Evolutionary conservation across 2,888 invertebrate genomes (phyloP).

Genomic region (Drosophila pegasa): DNA sequence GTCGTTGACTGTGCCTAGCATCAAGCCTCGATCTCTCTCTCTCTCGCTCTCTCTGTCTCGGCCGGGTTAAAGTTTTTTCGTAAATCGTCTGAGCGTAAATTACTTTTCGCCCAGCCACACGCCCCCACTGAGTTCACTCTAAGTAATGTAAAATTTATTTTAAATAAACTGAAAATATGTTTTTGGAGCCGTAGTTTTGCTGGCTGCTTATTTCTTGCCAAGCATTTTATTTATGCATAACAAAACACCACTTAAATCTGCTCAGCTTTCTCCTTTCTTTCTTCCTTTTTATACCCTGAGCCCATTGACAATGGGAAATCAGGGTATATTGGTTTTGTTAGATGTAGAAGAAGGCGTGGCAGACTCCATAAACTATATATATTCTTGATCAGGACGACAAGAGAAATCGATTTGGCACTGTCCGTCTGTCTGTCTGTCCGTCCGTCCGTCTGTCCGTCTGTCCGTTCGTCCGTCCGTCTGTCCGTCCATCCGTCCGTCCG

Average conservation of each 20-base stretch:
- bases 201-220: slow-evolving; percentile 65
- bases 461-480: too few relatives aligned
- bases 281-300: slow-evolving; percentile 22
- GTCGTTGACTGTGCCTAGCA: slow-evolving; percentile 62
- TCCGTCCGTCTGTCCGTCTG: too few relatives aligned
- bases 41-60: slow-evolving; percentile 18
- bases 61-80: slow-evolving; percentile 25
- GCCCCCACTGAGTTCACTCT: slow-evolving; percentile 38
- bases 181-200: slow-evolving; percentile 44
- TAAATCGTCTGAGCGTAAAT: slow-evolving; percentile 66
- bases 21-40: slow-evolving; percentile 21
- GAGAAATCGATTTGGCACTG: too few relatives aligned
- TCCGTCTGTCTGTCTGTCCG: too few relatives aligned
- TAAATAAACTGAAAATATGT: slow-evolving; percentile 80
- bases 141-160: slow-evolving; percentile 80
- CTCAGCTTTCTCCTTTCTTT: slow-evolving; percentile 44
- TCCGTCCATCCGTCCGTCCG: too few relatives aligned
- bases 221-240: slow-evolving; percentile 80
- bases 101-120: slow-evolving; percentile 58
- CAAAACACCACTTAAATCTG: slow-evolving; percentile 80
- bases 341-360: too few relatives aligned
- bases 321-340: too few relatives aligned
- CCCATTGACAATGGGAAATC: too few relatives aligned
- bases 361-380: too few relatives aligned
- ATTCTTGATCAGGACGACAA: too few relatives aligned